Evolutionary conservation across 2,888 invertebrate genomes (phyloP).

Genomic region (Leptopilina myrica): DNA sequence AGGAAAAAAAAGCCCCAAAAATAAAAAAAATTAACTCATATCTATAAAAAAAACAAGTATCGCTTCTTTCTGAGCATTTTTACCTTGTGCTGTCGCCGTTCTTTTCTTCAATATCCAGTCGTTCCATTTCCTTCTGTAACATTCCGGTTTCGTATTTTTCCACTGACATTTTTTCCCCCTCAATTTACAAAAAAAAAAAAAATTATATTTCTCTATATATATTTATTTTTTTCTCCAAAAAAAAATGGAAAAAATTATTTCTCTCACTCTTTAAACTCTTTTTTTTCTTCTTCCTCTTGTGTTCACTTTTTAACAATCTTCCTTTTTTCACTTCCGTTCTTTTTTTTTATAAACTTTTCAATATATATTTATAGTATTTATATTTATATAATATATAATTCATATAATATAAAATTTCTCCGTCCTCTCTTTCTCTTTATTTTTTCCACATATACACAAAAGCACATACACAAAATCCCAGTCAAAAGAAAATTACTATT

Average conservation of each 20-base stretch:
- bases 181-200: conserved; percentile 51
- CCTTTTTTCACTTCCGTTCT: neutral
- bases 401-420: conserved; percentile 51
- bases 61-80: conserved; percentile 53
- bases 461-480: conserved; percentile 27
- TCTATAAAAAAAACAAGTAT: conserved; percentile 30
- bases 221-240: conserved; percentile 52
- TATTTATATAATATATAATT: conserved; percentile 44
- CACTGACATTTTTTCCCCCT: conserved; percentile 67
- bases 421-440: conserved; percentile 39
- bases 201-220: conserved; percentile 51
- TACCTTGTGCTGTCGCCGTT: conserved; percentile 73
- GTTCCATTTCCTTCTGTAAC: conserved; percentile 74
- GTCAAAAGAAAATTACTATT: conserved; percentile 25
- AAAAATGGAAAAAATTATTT: conserved; percentile 45
- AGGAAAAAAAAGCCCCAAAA: conserved; percentile 32
- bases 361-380: conserved; percentile 44
- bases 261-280: neutral
- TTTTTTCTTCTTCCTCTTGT: conserved; percentile 41
- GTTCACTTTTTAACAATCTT: conserved; percentile 17
- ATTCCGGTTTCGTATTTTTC: conserved; percentile 72
- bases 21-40: conserved; percentile 34
- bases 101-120: conserved; percentile 74
- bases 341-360: conserved; percentile 38
- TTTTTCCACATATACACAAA: conserved; percentile 21